Base-by-base conservation (phyloP, 2,797 vertebrate species). In the Sphenopsis melanotis region DNA sequence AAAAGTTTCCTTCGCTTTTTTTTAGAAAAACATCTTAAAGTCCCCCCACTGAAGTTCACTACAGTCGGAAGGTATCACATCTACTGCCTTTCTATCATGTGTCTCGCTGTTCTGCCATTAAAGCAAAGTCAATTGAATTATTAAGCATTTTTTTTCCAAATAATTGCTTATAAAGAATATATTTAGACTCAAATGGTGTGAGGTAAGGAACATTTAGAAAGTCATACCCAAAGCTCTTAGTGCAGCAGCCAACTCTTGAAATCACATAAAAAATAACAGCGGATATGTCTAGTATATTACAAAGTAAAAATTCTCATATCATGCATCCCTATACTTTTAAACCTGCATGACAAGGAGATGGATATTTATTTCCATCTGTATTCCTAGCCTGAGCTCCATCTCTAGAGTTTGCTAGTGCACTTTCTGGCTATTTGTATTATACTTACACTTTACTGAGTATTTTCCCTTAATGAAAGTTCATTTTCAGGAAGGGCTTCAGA, bases 391-490 rank as follows among this genome's bases (percentile, higher is more conserved):
- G 7, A 91, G 11, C 9, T 26, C 49, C 10, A 36, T 71, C 37
- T 78, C 69, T 23, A 78, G 76, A 78, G 30, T 46, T 89, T 11
- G 37, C 17, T 60, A 70, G 32, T 14, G 56, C 21, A 44, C 24
- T 77, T 87, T 89, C 52, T 80, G 34, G 16, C 42, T 85, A 15
- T 64, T 94, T 89, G 37, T 29, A 36, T 13, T 53, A n/a, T 32
- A 70, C 29, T 85, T 87, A 39, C 10, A 64, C 30, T 80, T 91
- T 80, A 74, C 30, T 56, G 26, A 74, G 44, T 60, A 59, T 89
- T 91, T 93, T 60, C 39, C n/a, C 37, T 95, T 93, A 92, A 87
- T 85, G 70, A 85, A 46, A 71, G 39, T 47, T 94, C 32, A 57
- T 94, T 93, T 93, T 75, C 57, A 75, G 72, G 87, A 85, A 83